Conservation (phyloP, 2,797 vertebrate species). For the Diplodus puntazzo region DNA sequence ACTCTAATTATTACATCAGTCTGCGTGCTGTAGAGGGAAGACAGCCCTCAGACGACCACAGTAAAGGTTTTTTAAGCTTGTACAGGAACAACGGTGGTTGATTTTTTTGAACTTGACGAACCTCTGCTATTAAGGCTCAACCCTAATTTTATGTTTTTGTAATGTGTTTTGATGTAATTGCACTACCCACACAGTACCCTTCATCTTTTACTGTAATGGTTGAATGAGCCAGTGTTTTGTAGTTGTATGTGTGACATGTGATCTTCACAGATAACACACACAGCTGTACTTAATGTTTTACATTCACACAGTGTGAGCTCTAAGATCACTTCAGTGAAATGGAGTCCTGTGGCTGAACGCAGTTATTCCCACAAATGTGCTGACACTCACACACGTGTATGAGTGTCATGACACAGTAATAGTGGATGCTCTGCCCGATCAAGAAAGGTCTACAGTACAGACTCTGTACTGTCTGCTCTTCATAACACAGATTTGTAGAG, state of each 20-base stretch:
- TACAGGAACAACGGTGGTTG: background rate
- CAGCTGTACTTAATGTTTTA: background rate
- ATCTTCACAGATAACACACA: background rate
- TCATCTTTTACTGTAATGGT: background rate
- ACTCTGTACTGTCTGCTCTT: slow-evolving; percentile 30
- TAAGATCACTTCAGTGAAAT: background rate
- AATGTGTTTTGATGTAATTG: too few species aligned
- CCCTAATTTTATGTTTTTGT: too few species aligned
- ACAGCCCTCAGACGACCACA: too few species aligned
- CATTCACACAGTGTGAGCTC: background rate
- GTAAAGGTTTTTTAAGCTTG: too few species aligned
- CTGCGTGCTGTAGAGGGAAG: too few species aligned
- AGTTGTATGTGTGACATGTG: background rate
- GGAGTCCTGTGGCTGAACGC: background rate
- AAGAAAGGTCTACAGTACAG: too few species aligned
- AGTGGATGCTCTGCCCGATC: background rate
- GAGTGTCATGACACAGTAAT: slow-evolving; percentile 11
- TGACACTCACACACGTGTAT: background rate
- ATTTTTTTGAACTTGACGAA: too few species aligned
- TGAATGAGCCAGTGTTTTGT: background rate
- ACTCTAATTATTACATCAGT: background rate
- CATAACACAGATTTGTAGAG: slow-evolving; percentile 13
- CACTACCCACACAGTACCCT: too few species aligned
- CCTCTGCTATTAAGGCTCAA: too few species aligned
- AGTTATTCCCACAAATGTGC: background rate